A percentile compares a stretch with the other conserved stretches of the same genome.
These are phyloP conservation scores for Hylomyscus alleni DNA, from an alignment of 2,797 vertebrate genomes.

Conservation along the genomic window DNA sequence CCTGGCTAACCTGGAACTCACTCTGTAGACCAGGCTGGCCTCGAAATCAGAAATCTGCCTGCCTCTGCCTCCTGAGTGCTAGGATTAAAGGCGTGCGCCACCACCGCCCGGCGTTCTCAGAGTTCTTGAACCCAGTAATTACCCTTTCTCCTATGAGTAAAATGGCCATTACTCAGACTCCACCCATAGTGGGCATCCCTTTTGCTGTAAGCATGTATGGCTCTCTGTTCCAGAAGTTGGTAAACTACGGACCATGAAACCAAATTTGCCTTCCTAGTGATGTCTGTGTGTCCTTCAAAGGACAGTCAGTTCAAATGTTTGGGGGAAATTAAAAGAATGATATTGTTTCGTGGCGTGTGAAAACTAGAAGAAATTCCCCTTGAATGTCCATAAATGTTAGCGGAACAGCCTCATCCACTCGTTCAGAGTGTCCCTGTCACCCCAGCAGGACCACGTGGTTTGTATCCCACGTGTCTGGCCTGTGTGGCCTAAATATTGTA, in stretches of 20 bases:
- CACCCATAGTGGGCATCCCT: background rate
- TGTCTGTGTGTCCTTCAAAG: background rate
- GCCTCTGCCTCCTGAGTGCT: no score
- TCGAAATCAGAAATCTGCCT: no score
- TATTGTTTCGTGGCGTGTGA: background rate
- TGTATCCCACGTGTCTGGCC: background rate
- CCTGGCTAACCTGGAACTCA: no score
- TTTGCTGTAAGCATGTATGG: background rate
- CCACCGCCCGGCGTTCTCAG: no score
- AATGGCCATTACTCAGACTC: background rate
- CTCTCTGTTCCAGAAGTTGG: background rate
- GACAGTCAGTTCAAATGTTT: background rate
- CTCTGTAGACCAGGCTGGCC: no score
- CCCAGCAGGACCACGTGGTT: no score
- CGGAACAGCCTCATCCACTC: background rate
- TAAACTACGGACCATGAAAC: background rate
- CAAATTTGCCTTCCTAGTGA: background rate
- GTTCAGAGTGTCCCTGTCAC: background rate
- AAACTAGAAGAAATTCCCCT: background rate
- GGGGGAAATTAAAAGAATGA: background rate
- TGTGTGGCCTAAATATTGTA: background rate
- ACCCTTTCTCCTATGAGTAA: background rate
- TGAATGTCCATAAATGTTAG: background rate
- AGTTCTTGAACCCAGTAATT: background rate
- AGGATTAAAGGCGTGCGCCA: no score